A percentile compares a stretch with the other conserved stretches of the same genome.
phyloP scores from a whole-genome alignment of 2,113 vertebrate species.

The Vidua macroura region DNA sequence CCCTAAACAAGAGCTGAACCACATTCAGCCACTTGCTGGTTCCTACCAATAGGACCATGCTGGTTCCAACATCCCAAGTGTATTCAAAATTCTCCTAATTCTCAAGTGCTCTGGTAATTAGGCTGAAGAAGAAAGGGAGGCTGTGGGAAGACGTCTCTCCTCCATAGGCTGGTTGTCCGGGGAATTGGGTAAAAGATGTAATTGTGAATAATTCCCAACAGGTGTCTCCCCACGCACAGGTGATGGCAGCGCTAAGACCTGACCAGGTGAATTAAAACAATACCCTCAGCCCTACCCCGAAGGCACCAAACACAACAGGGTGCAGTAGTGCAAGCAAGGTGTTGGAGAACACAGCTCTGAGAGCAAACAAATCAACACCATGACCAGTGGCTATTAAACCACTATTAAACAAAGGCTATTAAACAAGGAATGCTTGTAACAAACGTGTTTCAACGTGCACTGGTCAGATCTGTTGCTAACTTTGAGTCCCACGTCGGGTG shows the following conservation, averaged over 20 bases:
- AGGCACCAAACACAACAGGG: background rate
- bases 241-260: background rate
- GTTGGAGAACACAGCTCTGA: background rate
- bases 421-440: background rate
- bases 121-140: background rate
- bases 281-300: too few relatives aligned
- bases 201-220: background rate
- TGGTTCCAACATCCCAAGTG: background rate
- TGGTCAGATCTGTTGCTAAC: background rate
- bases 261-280: background rate
- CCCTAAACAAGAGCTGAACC: background rate
- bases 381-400: background rate
- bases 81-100: background rate
- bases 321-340: background rate
- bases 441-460: background rate
- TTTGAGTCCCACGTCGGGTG: accelerated
- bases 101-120: background rate
- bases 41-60: background rate
- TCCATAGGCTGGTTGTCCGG: background rate
- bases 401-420: too few relatives aligned
- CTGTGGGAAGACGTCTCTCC: background rate
- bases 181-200: background rate
- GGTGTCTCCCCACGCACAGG: background rate
- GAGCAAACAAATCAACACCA: background rate
- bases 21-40: background rate